Conservation (phyloP, 2,113 vertebrate species). For the Procavia capensis region DNA sequence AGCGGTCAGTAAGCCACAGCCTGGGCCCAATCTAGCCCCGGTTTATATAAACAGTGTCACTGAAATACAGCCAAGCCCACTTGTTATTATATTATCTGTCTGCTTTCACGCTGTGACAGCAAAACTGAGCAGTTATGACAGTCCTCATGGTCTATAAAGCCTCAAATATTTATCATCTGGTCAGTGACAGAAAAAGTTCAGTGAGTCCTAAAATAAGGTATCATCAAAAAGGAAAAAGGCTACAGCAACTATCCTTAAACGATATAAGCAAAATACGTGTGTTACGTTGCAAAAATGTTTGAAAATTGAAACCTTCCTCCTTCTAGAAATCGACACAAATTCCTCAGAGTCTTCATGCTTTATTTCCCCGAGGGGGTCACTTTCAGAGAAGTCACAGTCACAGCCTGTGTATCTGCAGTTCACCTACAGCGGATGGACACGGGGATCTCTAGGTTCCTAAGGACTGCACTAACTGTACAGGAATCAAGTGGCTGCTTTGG, state of each 20-base stretch:
- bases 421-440: background rate
- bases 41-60: rapidly evolving
- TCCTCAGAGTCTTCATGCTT: background rate
- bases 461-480: background rate
- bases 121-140: background rate
- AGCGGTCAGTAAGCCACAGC: background rate
- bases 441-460: background rate
- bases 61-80: rapidly evolving
- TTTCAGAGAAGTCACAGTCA: background rate
- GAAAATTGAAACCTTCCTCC: background rate
- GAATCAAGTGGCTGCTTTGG: background rate
- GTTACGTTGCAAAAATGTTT: background rate
- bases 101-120: background rate
- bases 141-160: background rate
- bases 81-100: background rate
- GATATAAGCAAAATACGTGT: background rate
- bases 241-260: background rate
- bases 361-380: background rate
- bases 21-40: background rate
- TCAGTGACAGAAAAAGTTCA: background rate
- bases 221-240: constrained; percentile 34
- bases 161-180: background rate
- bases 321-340: background rate
- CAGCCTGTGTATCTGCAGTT: background rate
- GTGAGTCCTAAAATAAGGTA: background rate